phyloP scores from a whole-genome alignment of 2,113 vertebrate genomes.

The Anolis sagrei region DNA sequence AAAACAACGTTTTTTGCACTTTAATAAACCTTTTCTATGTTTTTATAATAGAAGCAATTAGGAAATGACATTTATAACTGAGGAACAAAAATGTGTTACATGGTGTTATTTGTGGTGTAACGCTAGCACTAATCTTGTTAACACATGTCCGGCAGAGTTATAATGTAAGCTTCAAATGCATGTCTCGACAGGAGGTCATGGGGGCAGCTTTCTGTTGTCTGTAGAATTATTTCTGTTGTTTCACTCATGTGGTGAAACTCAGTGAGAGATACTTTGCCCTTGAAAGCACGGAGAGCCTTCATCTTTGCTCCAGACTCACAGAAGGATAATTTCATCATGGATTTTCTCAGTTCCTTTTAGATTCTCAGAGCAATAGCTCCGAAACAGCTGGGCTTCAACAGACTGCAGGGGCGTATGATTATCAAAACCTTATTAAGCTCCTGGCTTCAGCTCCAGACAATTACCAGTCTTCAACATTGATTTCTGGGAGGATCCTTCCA shows the following conservation, averaged over 20 bases:
- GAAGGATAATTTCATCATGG: neutral
- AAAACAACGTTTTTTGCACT: too few species aligned
- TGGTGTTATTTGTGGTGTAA: neutral
- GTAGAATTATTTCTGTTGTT: neutral
- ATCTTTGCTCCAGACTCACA: neutral
- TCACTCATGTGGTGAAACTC: neutral
- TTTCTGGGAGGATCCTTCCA: neutral
- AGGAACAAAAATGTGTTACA: too few species aligned
- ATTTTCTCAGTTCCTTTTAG: neutral
- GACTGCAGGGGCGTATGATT: neutral
- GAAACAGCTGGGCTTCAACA: neutral
- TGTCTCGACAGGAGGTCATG: neutral
- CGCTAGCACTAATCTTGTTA: neutral
- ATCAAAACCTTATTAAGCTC: neutral
- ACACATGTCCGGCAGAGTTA: neutral
- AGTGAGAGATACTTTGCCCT: neutral
- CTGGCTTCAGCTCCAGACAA: neutral
- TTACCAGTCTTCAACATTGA: slow-evolving; percentile 39
- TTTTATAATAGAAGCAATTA: too few species aligned
- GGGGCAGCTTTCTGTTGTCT: neutral
- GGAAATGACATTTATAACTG: too few species aligned
- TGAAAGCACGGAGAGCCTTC: neutral
- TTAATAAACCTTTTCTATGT: too few species aligned
- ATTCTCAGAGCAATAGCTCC: neutral
- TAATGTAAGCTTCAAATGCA: too few species aligned